Evolutionary conservation across 2,888 invertebrate species (phyloP), one percentile per base, ranked within the genome.

Genomic region (Lycia hirtaria): DNA sequence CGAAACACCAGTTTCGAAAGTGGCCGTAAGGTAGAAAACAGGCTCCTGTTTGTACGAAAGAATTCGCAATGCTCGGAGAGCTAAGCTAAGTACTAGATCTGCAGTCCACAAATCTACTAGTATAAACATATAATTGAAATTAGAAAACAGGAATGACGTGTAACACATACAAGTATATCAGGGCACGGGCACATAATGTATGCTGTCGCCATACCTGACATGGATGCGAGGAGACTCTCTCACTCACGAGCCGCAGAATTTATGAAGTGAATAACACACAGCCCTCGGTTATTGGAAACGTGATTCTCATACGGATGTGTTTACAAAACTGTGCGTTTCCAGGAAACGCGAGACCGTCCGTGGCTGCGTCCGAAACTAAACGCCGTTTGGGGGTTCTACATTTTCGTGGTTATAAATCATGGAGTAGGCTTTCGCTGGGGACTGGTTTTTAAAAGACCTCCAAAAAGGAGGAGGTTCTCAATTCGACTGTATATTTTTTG

Each of bases 251-350:
- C 71, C 76, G 72, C 73, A 80, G 80, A 86, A 87, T 88, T 86
- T 88, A 87, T 88, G 85, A 83, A 82, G 77, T 83, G 76, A 83
- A 85, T 84, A 87, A 83, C 80, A 83, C 72, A 75, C 71, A 76
- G 73, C 79, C 81, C 77, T 73, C 71, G 83, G 83, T 83, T 88
- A 88, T 88, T 89, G 85, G 86, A 87, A 82, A 88, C 88, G 88
- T 88, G 88, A 86, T 80, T 73, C 67, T 75, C 85, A 82, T 87
- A 69, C 73, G 68, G 76, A 85, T 81, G 66, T 61, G 70, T 68
- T 65, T 71, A 67, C 54, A 66, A 69, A 65, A 68, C 54, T 37
- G 35, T 12, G 35, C 44, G 58, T 51, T 56, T 56, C 43, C 33
- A 19, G 41, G 6, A 38, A 22, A 24, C 30, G 14, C 15, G 10